Percentiles rank a stretch among this genome's conserved stretches.
phyloP scores from a whole-genome alignment of 1,140 invertebrate species.

The Ooceraea biroi region DNA sequence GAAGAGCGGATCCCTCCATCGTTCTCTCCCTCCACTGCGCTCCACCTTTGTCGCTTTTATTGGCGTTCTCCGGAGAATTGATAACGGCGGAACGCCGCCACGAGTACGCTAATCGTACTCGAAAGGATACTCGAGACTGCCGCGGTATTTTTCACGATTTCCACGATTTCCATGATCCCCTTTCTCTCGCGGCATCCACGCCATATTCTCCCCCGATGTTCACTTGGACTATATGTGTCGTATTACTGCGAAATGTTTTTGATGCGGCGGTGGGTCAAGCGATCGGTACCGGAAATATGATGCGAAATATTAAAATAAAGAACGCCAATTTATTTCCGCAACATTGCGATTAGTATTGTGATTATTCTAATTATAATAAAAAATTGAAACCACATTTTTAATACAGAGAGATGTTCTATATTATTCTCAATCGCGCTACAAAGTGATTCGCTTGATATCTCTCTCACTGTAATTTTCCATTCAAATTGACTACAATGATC shows the following conservation, averaged over 20 bases:
- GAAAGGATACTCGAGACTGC: constrained; percentile 78
- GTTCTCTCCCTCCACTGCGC: constrained; percentile 44
- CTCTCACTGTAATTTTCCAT: constrained; percentile 37
- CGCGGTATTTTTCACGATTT: constrained; percentile 76
- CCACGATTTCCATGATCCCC: constrained; percentile 59
- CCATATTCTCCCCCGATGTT: constrained; percentile 62
- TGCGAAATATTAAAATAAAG: not conserved
- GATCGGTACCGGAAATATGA: not conserved
- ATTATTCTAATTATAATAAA: not conserved
- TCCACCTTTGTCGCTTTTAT: constrained; percentile 74
- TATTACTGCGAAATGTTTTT: not conserved
- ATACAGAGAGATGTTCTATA: not conserved
- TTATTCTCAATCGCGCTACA: not conserved
- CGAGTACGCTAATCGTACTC: constrained; percentile 77
- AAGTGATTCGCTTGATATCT: not conserved
- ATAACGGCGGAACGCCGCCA: constrained; percentile 75
- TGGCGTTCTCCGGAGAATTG: constrained; percentile 77
- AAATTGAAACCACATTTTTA: not conserved
- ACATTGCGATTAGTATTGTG: not conserved
- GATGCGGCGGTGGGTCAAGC: not conserved
- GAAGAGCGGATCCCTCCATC: constrained; percentile 58
- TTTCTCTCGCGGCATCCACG: constrained; percentile 9
- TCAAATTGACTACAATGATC: constrained; percentile 61
- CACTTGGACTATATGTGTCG: constrained; percentile 66
- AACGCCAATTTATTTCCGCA: not conserved